A percentile compares a stretch with the other conserved stretches of the same genome.
Evolutionary conservation across 2,888 invertebrate species (phyloP).

Genomic region (Drosophila pegasa): DNA sequence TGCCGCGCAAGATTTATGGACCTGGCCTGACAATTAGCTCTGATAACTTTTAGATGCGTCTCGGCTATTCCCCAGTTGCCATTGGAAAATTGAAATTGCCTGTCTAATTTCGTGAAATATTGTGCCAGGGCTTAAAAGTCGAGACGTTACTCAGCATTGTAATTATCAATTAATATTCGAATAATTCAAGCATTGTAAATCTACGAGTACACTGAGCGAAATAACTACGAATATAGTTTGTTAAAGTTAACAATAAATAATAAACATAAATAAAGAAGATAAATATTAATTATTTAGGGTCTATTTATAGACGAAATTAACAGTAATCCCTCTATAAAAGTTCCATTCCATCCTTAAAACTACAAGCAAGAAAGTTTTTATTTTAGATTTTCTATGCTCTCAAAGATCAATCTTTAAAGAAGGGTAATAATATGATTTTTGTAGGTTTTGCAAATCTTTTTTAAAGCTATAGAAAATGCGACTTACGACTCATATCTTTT

Average conservation of each 20-base stretch:
- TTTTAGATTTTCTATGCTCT: too few relatives aligned
- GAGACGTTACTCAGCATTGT: conserved; percentile 26
- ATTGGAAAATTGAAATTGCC: conserved; percentile 64
- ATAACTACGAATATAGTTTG: not conserved
- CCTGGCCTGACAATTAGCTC: conserved; percentile 71
- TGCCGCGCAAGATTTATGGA: conserved; percentile 66
- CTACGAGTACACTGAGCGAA: not conserved
- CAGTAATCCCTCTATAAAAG: not conserved
- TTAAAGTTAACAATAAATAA: not conserved
- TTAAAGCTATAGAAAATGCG: too few relatives aligned
- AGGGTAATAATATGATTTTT: too few relatives aligned
- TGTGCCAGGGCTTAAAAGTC: conserved; percentile 54
- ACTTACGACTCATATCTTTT: too few relatives aligned
- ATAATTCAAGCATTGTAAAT: conserved; percentile 42
- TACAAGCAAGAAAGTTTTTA: too few relatives aligned
- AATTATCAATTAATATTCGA: conserved; percentile 70
- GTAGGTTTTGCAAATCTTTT: too few relatives aligned
- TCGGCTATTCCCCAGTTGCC: conserved; percentile 26
- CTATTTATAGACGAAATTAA: not conserved
- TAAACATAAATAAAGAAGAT: too few relatives aligned
- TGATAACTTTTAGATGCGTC: conserved; percentile 59
- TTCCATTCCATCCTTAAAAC: too few relatives aligned
- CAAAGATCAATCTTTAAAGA: too few relatives aligned
- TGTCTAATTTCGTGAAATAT: conserved; percentile 76
- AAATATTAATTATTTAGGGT: too few relatives aligned